These are phyloP conservation scores for Lithobates pipiens DNA, from an alignment of 2,797 vertebrate genomes.

Conservation along the genomic window DNA sequence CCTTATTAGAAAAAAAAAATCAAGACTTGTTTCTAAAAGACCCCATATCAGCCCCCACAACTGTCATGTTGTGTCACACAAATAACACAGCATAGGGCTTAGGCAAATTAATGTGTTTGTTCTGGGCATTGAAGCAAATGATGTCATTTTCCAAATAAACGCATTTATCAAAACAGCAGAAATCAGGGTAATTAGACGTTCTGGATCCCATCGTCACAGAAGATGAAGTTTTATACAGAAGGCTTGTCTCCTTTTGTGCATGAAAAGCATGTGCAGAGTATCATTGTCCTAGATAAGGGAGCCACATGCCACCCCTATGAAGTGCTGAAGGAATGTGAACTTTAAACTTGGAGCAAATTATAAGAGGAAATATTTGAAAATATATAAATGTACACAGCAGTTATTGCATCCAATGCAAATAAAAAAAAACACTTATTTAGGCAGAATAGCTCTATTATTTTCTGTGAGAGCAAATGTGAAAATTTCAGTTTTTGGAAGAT, in stretches of 20 bases:
- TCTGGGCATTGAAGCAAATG: conserved; percentile 16
- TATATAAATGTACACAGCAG: no score
- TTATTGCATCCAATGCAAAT: no score
- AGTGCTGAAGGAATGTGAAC: no score
- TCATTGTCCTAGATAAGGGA: background rate
- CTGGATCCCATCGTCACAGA: background rate
- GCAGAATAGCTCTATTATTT: no score
- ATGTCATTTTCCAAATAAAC: conserved; percentile 15
- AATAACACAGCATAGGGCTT: background rate
- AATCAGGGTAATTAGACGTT: conserved; percentile 3
- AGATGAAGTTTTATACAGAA: background rate
- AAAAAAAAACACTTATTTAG: no score
- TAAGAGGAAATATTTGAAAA: no score
- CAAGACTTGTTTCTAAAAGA: no score
- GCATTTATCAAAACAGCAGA: conserved; percentile 14
- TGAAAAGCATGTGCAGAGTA: background rate
- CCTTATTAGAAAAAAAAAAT: no score
- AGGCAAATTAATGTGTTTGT: conserved; percentile 11
- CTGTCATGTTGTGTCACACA: background rate
- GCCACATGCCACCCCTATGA: background rate
- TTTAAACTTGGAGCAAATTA: no score
- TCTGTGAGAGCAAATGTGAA: no score
- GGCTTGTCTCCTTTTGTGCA: background rate
- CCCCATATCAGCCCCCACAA: no score
- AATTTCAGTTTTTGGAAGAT: no score